Evolutionary conservation across 2,888 invertebrate genomes (phyloP), one percentile per base, ranked within the genome.

Genomic region (Mesorhabditis sp.): DNA sequence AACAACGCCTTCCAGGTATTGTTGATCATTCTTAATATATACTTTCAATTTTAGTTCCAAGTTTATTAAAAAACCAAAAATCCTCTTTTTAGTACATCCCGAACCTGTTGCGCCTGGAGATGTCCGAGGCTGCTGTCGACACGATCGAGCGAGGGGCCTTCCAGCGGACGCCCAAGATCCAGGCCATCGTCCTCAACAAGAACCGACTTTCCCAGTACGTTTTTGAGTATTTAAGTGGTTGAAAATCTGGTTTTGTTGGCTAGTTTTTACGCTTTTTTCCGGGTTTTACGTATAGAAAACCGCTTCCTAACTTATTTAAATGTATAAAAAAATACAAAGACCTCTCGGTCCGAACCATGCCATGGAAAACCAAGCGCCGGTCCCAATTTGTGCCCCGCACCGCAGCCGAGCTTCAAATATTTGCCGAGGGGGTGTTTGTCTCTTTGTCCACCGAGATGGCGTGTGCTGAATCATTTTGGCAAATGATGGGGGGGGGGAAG

Each of bases 121-220:
- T 85, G 84, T 82, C 83, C 5, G 86, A 85, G 69, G 85, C 83
- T 4, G 84, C 84, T 15, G 82, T 86, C 45, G 82, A 83, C 66
- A 82, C 83, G 4, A 85, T 85, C 66, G 84, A 85, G 67, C 71
- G 76, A 70, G 86, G 85, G 43, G 84, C 84, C 45, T 85, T 85
- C 76, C 86, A 86, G 71, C 70, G 76, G 67, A 82, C 82, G 28
- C 82, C 81, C 41, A 74, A 81, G 43, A 83, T 85, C 45, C 85
- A 85, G 71, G 84, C 84, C 4, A 83, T 85, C 72, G 82, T 86
- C n/a, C 72, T 85, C 69, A 85, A 86, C 72, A 83, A 85, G 71
- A 85, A 85, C 75, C 74, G 83, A 75, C 76, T 85, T 44, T 81
- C 83, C 4, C 81, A 80, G 84, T 83, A 43, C 73, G 79, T 72